Evolutionary conservation across 2,113 vertebrate genomes (phyloP), one percentile per base, ranked within the genome.

Genomic region (Catharus minimus): DNA sequence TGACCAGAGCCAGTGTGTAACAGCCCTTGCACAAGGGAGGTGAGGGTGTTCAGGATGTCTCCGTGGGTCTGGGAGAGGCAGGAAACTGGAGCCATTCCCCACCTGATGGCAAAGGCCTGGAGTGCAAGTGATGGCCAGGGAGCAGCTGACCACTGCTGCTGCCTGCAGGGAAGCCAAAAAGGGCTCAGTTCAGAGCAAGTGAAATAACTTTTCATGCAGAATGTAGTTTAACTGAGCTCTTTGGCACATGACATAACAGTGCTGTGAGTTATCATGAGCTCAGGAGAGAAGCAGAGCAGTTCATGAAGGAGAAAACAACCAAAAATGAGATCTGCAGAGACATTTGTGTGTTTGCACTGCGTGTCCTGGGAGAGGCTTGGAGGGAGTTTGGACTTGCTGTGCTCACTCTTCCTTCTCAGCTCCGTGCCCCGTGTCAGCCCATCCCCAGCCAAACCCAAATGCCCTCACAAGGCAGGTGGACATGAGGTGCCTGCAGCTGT

Each of bases 381-480:
- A n/a, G 27, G 32, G 36, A 17, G 13, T 7, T 19, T 36, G 81
- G n/a, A 3, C 58, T 67, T 3, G 10, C 18, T 49, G 52, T 33
- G 1, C 61, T 81, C 1, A 0, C 27, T 56, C 9, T 17, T 61
- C 44, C 3, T 2, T n/a, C 5, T 23, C 28, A 6, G 0, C 38
- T 8, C 4, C 0, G 0, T n/a, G 75, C 8, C 0, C 0, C n/a
- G 23, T 28, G 15, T 17, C 36, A 38, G 36, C 44, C 58, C 18
- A 8, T 30, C 26, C 33, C 55, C 30, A 28, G 43, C 15, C 47
- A 13, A 38, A 12, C 17, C 36, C 7, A 3, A 32, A 10, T 2
- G 4, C 26, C 67, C 55, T 75, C 36, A 2, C 20, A 4, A 4
- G 44, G 11, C 30, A n/a, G 85, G 43, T 21, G 55, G 24, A 6